Evolutionary conservation across 2,888 invertebrate genomes (phyloP), one percentile per base, ranked within the genome.

Genomic region (Diarsia brunnea): DNA sequence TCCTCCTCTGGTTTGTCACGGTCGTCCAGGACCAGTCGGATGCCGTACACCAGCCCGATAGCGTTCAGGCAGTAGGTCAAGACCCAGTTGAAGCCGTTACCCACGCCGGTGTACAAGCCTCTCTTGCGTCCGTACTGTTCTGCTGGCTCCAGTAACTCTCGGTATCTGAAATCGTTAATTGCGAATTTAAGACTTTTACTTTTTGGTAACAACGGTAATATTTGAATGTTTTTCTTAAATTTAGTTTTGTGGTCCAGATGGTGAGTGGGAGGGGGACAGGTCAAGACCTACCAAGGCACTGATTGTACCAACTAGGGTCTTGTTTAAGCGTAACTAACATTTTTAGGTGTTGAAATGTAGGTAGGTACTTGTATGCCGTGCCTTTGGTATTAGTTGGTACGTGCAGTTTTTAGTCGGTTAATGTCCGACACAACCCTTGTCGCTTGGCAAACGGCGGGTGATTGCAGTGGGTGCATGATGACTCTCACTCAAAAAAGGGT

Each of bases 31-130:
- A 98, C 98, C 8, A 98, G 95, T 72, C 97, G 94, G 0, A 98
- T 97, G 0, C 98, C 98, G 91, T 98, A 98, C 95, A 98, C 97
- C 89, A 98, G 97, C 5, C 98, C 98, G 24, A 98, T 94, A 1
- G 98, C 97, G 89, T 98, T 98, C 80, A 98, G 97, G 31, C 97
- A 95, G 90, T 98, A 98, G 8, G 98, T 97, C 49, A 98, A 97
- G 45, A 98, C 97, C 98, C 98, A 98, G 97, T 98, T 97, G 51
- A 97, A 94, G 0, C 98, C 98, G 16, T 97, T 97, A 0, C 98
- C 98, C 0, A 98, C 93, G 0, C 98, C 98, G 0, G 97, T 97
- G 91, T 97, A 97, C 43, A 98, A 91, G 7, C 98, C 98, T 81
- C 98, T 97, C 82, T 95, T 97, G 0, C 97, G 97, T 0, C 98